Percentiles rank a stretch among this genome's conserved stretches.
phyloP scores from a whole-genome alignment of 2,888 invertebrate genomes.

The Leistus spinibarbis region DNA sequence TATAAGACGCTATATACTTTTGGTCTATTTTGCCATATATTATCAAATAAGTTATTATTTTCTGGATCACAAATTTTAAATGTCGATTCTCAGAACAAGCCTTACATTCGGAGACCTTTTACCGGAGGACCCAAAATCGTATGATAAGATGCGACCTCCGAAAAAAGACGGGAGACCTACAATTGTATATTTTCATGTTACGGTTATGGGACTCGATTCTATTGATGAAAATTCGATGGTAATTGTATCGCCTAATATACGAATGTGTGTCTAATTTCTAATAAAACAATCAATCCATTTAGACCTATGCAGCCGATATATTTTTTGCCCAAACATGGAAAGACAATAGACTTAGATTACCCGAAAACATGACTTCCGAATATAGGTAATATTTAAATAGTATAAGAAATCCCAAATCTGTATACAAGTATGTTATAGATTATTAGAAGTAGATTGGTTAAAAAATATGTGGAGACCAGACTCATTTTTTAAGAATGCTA shows the following conservation, averaged over 20 bases:
- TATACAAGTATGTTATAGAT: constrained; percentile 54
- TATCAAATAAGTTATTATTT: not conserved
- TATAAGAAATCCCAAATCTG: not conserved
- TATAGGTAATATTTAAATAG: constrained; percentile 65
- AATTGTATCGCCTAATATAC: too few species aligned
- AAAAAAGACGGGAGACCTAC: constrained; percentile 89
- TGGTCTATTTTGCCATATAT: too few species aligned
- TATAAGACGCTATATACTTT: too few species aligned
- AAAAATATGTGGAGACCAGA: constrained; percentile 94
- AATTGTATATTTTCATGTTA: constrained; percentile 88
- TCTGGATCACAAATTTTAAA: too few species aligned
- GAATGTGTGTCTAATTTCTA: too few species aligned
- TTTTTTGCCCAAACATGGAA: constrained; percentile 95
- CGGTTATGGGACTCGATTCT: constrained; percentile 93
- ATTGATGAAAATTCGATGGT: constrained; percentile 97
- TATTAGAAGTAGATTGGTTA: constrained; percentile 87
- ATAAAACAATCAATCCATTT: constrained; percentile 42
- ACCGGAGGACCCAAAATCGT: constrained; percentile 83
- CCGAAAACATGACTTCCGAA: constrained; percentile 92
- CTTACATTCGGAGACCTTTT: constrained; percentile 83
- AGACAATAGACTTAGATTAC: constrained; percentile 81
- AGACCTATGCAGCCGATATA: constrained; percentile 90
- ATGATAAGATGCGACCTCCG: constrained; percentile 93
- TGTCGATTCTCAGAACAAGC: constrained; percentile 75
- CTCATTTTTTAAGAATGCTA: constrained; percentile 93